Base-by-base conservation (phyloP, 1,140 invertebrate genomes). In the Holotrichia oblita region DNA sequence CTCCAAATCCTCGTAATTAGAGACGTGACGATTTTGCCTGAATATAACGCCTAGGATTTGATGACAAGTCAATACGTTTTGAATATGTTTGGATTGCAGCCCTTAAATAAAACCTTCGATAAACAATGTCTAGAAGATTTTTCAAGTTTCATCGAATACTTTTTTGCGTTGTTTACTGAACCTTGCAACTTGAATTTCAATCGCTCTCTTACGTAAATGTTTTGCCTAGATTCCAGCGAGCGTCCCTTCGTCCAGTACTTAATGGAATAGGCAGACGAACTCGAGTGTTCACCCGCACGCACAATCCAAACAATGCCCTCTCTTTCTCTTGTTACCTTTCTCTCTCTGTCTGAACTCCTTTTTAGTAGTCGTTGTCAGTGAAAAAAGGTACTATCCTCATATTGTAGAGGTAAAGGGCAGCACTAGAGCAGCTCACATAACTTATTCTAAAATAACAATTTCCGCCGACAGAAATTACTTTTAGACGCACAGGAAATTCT, bases 381-480 rank as follows among this genome's bases (percentile, higher is more conserved):
- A 14, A 44, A 55, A 17, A 17, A 17, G 14, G 27, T 34, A 34
- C 27, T 34, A 34, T 34, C 27, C 27, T 34, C 27, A 34, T 34
- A 34, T 34, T 34, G 10, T 48, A 8, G n/a, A 17, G 10, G 44
- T 48, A 48, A 8, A 48, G 10, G n/a, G 44, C 44, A 34, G 27
- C 44, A 14, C 44, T 69, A 27, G 7, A 69, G 24, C 12, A 24
- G 22, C 27, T 17, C 61, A 9, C 61, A 69, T 69, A 69, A 69
- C 22, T 69, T 69, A 27, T 10, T 27, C 20, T 34, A 27, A 69
- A 34, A 69, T 69, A 69, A 69, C 61, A 69, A 69, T 69, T 69
- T 34, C 27, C 61, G 22, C 20, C 22, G 27, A 14, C 61, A 69
- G 61, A 69, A 69, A 69, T 69, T 69, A 69, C 61, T 24, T 69